A percentile compares a stretch with the other conserved stretches of the same genome.
phyloP scores from a whole-genome alignment of 1,140 invertebrate genomes.

The Phenacoccus solenopsis region DNA sequence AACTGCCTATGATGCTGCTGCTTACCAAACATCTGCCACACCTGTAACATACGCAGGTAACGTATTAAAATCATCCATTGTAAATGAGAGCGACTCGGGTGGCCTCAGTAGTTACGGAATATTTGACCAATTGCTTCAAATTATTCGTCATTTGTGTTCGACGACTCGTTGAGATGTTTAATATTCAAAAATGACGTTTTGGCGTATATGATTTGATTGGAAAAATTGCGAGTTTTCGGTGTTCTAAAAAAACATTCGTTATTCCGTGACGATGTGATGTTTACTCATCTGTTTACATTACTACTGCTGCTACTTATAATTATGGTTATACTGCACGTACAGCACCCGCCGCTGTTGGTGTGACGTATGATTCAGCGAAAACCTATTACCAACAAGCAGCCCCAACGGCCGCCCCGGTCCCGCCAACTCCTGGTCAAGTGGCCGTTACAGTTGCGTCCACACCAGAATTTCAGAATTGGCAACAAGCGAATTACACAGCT shows the following conservation, averaged over 20 bases:
- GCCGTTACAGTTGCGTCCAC: background rate
- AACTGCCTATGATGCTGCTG: conserved; percentile 1
- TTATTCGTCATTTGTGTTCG: no score
- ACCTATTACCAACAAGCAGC: background rate
- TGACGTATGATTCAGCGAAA: conserved; percentile 7
- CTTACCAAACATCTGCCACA: conserved; percentile 11
- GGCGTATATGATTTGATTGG: no score
- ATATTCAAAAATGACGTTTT: no score
- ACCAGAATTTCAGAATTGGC: conserved; percentile 9
- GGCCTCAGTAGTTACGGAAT: no score
- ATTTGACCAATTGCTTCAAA: no score
- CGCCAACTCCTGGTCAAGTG: background rate
- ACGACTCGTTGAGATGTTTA: no score
- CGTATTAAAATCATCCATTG: no score
- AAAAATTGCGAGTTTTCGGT: no score
- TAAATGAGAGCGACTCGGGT: no score
- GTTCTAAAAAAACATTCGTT: no score
- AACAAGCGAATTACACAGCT: conserved; percentile 4
- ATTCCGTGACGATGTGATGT: no score
- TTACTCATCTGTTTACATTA: no score
- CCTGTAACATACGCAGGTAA: conserved; percentile 12
- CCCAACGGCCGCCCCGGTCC: background rate
- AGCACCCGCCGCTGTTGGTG: background rate
- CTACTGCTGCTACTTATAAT: background rate
- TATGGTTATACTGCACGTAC: background rate